A percentile compares a stretch with the other conserved stretches of the same genome.
Evolutionary conservation across 2,888 invertebrate genomes (phyloP).

Genomic region (Pammene aurita): DNA sequence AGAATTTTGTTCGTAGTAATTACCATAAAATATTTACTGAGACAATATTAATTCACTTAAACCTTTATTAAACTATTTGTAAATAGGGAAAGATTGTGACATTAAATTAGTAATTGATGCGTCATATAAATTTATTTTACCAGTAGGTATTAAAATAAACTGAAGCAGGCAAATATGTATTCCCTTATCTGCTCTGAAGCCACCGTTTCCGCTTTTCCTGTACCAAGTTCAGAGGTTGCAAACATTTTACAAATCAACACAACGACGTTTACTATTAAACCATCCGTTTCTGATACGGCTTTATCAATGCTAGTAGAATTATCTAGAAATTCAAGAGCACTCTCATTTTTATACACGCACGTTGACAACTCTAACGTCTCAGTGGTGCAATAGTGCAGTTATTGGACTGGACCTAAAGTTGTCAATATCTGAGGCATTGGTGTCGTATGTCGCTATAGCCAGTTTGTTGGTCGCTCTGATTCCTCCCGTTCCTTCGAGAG

Average conservation of each 20-base stretch:
- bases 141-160: constrained; percentile 16
- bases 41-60: constrained; percentile 8
- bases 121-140: neutral
- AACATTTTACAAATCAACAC: constrained; percentile 49
- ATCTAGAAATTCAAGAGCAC: constrained; percentile 47
- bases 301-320: constrained; percentile 48
- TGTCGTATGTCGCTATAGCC: constrained; percentile 78
- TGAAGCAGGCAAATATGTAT: constrained; percentile 45
- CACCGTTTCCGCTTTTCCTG: constrained; percentile 56
- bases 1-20: constrained; percentile 14
- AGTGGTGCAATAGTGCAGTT: constrained; percentile 50
- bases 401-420: constrained; percentile 69
- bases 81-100: neutral
- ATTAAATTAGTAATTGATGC: neutral
- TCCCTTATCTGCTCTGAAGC: constrained; percentile 45
- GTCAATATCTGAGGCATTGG: constrained; percentile 73
- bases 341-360: constrained; percentile 41
- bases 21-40: neutral
- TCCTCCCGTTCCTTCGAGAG: constrained; percentile 69
- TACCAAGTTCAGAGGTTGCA: constrained; percentile 46
- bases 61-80: neutral
- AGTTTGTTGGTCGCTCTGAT: constrained; percentile 81
- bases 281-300: constrained; percentile 36
- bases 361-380: constrained; percentile 33
- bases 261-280: constrained; percentile 4